Percentiles rank a stretch among this genome's conserved stretches.
Conservation (phyloP, 2,797 vertebrate genomes). For the Mallotus villosus region DNA sequence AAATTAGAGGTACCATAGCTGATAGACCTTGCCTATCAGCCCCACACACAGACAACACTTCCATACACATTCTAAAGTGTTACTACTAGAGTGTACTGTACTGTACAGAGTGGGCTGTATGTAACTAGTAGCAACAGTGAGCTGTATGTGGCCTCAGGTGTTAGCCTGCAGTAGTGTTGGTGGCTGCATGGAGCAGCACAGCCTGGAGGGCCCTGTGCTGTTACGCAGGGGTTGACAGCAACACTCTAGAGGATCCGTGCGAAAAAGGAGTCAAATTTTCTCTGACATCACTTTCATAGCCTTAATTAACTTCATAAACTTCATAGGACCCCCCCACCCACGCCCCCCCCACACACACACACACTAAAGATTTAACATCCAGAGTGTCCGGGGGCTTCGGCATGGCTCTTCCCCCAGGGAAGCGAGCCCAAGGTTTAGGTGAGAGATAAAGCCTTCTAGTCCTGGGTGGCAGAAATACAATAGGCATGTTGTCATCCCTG, state of each 20-base stretch:
- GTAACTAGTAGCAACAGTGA: too few relatives aligned
- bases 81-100: too few relatives aligned
- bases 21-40: too few relatives aligned
- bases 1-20: too few relatives aligned
- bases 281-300: constrained; percentile 58
- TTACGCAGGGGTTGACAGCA: constrained; percentile 61
- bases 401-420: constrained; percentile 50
- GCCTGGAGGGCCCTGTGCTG: constrained; percentile 48
- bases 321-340: constrained; percentile 49
- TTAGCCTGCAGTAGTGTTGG: not conserved
- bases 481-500: constrained; percentile 62
- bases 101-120: too few relatives aligned
- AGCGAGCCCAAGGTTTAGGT: constrained; percentile 60
- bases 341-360: too few relatives aligned
- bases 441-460: constrained; percentile 61
- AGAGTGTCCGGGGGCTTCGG: constrained; percentile 52
- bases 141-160: too few relatives aligned
- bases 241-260: constrained; percentile 43
- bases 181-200: constrained; percentile 12
- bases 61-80: too few relatives aligned
- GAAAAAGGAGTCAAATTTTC: constrained; percentile 63
- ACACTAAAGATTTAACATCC: constrained; percentile 52
- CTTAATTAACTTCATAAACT: constrained; percentile 73
- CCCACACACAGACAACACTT: too few relatives aligned
- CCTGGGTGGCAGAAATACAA: constrained; percentile 67